phyloP scores from a whole-genome alignment of 2,888 invertebrate genomes.

The Gryllus longicercus region DNA sequence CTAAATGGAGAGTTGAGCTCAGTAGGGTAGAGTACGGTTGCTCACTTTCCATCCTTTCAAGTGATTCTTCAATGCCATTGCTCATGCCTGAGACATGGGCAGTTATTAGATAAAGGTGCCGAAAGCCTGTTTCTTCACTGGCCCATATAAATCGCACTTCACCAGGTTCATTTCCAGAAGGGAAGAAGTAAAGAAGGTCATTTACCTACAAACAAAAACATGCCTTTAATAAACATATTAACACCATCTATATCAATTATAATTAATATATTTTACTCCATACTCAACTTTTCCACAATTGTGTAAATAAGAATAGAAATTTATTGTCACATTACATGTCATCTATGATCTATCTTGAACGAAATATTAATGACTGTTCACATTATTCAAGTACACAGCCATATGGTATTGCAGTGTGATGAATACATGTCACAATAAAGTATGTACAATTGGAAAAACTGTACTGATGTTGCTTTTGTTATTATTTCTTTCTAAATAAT shows the following conservation, averaged over 20 bases:
- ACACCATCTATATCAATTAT: not conserved
- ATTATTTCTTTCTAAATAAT: no score
- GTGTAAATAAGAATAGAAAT: no score
- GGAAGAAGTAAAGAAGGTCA: conserved; percentile 76
- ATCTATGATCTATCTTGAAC: no score
- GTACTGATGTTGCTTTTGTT: no score
- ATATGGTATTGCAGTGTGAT: no score
- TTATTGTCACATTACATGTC: no score
- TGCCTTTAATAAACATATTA: conserved; percentile 25
- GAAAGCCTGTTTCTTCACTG: conserved; percentile 84
- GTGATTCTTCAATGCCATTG: conserved; percentile 56
- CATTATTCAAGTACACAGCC: no score
- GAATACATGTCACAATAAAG: no score
- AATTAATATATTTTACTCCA: not conserved
- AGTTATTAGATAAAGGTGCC: conserved; percentile 81
- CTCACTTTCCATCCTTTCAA: conserved; percentile 52
- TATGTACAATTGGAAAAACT: no score
- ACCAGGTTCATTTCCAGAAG: conserved; percentile 48
- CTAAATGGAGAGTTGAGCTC: conserved; percentile 36
- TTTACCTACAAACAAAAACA: conserved; percentile 54
- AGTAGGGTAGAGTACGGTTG: conserved; percentile 34
- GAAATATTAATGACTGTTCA: no score
- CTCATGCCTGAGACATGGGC: conserved; percentile 52
- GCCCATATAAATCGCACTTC: conserved; percentile 79
- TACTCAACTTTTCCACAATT: no score